Evolutionary conservation across 2,113 vertebrate genomes (phyloP).

Genomic region (Pan troglodytes): NHGRI_mPanTro3-v2.1_pri NC_086016.1:41711501-41712000

Average conservation of each 20-base stretch:
- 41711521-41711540: neutral
- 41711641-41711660: neutral
- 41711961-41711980: neutral
- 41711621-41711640: accelerated
- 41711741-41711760: neutral
- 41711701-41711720: accelerated
- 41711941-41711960: neutral
- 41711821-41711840: neutral
- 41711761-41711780: accelerated
- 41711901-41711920: neutral
- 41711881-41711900: accelerated
- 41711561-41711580: accelerated
- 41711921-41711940: neutral
- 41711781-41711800: neutral
- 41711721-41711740: neutral
- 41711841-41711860: neutral
- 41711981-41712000: neutral
- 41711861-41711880: neutral
- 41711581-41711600: accelerated
- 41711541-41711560: neutral
- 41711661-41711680: accelerated
- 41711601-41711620: accelerated
- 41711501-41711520: neutral
- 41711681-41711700: neutral
- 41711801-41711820: neutral